Conservation (phyloP, 2,888 invertebrate species). For the Aspidiotus rigidus region DNA sequence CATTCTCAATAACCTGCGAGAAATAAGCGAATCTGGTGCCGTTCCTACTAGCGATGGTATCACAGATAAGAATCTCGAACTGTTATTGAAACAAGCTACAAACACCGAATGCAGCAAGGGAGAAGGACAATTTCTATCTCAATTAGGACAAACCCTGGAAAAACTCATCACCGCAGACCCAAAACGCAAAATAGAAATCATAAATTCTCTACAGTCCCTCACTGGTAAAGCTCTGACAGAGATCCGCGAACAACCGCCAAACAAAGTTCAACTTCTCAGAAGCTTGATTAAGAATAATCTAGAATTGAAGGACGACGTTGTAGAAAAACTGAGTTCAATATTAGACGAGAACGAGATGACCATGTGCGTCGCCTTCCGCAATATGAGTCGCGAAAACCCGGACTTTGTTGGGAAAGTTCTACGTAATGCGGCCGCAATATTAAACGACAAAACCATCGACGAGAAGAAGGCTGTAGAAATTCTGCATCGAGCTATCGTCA, state of each 20-base stretch:
- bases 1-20: conserved; percentile 41
- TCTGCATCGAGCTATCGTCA: conserved; percentile 58
- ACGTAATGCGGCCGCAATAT: conserved; percentile 48
- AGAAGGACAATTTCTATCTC: neutral
- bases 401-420: conserved; percentile 53
- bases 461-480: conserved; percentile 58
- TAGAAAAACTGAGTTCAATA: conserved; percentile 56
- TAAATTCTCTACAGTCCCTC: conserved; percentile 1
- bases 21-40: conserved; percentile 1
- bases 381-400: conserved; percentile 54
- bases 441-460: conserved; percentile 48
- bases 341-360: conserved; percentile 49
- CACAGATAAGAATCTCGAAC: conserved; percentile 10
- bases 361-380: conserved; percentile 56
- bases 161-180: neutral
- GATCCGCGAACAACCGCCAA: conserved; percentile 44
- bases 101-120: neutral
- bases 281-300: conserved; percentile 54
- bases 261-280: conserved; percentile 48
- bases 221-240: neutral
- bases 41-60: neutral
- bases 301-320: conserved; percentile 50
- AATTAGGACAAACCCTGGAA: conserved; percentile 1
- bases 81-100: neutral
- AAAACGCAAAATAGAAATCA: conserved; percentile 4